Percentiles rank a stretch among this genome's conserved stretches.
These are phyloP conservation scores for Drosophila emarginata DNA, from an alignment of 2,888 invertebrate genomes.

Conservation along the genomic window DNA sequence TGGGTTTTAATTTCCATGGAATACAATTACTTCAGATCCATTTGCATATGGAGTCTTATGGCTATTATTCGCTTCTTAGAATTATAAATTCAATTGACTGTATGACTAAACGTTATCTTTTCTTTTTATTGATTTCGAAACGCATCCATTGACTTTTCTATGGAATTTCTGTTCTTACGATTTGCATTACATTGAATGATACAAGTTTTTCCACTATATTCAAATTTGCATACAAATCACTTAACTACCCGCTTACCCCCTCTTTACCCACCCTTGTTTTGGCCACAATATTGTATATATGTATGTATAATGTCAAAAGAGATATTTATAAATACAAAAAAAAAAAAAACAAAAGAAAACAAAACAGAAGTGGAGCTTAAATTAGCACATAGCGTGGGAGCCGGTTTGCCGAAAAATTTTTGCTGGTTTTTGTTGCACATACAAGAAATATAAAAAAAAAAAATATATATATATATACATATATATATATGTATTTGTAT, in stretches of 20 bases:
- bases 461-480: too few relatives aligned
- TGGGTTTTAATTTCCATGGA: not conserved
- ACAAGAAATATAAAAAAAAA: slow-evolving; percentile 13
- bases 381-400: slow-evolving; percentile 81
- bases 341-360: slow-evolving; percentile 20
- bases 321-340: slow-evolving; percentile 69
- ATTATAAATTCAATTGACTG: not conserved
- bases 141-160: not conserved
- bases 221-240: slow-evolving; percentile 64
- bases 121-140: slow-evolving; percentile 2
- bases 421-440: slow-evolving; percentile 34
- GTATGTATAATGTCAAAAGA: slow-evolving; percentile 28
- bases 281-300: slow-evolving; percentile 24
- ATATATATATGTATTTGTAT: too few relatives aligned
- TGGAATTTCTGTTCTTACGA: not conserved
- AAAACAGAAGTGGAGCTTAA: slow-evolving; percentile 68
- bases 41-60: not conserved
- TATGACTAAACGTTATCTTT: not conserved
- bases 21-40: not conserved
- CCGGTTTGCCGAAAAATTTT: slow-evolving; percentile 54
- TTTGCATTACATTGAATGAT: slow-evolving; percentile 1
- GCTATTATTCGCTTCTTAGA: not conserved
- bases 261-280: slow-evolving; percentile 27
- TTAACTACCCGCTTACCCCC: slow-evolving; percentile 27
- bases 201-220: slow-evolving; percentile 54